Evolutionary conservation across 37 sponge, comb jelly and placozoan species (phyloP), one percentile per base, ranked within the genome.

Genomic region (Beroe forskalii): DNA sequence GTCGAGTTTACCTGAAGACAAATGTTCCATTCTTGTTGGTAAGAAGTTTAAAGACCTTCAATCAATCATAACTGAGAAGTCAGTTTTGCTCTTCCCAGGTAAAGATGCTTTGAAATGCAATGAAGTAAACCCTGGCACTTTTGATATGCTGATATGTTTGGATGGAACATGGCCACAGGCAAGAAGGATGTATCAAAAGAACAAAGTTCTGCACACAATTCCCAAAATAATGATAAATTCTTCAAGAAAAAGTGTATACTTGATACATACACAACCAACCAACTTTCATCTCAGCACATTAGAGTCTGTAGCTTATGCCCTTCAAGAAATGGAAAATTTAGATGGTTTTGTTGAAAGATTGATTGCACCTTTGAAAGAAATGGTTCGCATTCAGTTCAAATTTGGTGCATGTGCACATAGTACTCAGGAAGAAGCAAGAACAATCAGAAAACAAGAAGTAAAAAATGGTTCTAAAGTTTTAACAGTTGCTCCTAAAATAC

Each of bases 131-230:
- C 86, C 55, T 41, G 86, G 86, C 4, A 43, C 44, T 38, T 80
- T 42, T 80, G 48, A 80, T 20, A 35, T 23, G 24, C 31, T 80
- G 37, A n/a, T 80, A 44, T 80, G 86, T 24, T 37, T 80, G 28
- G 86, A 80, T 44, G 86, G 86, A 22, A 80, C 86, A 22, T 80
- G 86, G 86, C 86, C 86, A 12, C 86, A 80, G 27, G 86, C 86
- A 28, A 43, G 86, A n/a, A 17, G 86, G 17, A 22, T 80, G 22
- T 80, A 80, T 25, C 44, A 43, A 23, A 80, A 80, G 86, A 80
- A 80, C 42, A 25, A 4, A 4, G 0, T 27, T 4, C 27, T 80
- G 86, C 86, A 80, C 28, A 24, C n/a, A 8, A 0, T 80, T 44
- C 86, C 86, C 2, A 80, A 80, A 43, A 37, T 80, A n/a, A 80